These are phyloP conservation scores for Mustela nigripes DNA, from an alignment of 2,113 vertebrate genomes.

Conservation along the genomic window DNA sequence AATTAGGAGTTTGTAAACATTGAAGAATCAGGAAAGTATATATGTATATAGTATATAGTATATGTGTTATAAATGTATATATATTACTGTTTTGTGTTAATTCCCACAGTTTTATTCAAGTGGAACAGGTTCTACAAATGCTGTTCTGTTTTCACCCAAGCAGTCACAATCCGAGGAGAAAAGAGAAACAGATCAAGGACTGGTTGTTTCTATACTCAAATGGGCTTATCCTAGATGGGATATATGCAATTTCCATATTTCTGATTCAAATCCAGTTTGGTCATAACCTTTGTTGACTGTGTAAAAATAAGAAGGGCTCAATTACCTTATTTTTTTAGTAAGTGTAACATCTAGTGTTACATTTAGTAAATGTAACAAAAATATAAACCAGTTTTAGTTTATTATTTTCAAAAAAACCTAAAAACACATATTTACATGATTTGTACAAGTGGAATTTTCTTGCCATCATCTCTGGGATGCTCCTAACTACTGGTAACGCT, in stretches of 20 bases:
- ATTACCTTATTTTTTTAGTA: constrained; percentile 32
- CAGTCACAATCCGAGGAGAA: neutral
- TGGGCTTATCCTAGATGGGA: neutral
- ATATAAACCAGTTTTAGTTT: constrained; percentile 14
- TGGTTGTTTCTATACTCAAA: neutral
- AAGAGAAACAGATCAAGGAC: neutral
- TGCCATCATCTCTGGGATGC: neutral
- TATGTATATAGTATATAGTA: neutral
- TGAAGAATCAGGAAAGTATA: neutral
- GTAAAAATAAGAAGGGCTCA: neutral
- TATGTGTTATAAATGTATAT: neutral
- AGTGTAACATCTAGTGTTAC: neutral
- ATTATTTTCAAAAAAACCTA: neutral
- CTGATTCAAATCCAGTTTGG: neutral
- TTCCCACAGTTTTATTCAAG: neutral
- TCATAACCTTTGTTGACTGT: neutral
- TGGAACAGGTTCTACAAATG: neutral
- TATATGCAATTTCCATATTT: neutral
- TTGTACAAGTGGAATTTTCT: neutral
- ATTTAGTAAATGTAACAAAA: constrained; percentile 11
- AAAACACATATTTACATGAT: neutral
- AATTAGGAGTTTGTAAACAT: neutral
- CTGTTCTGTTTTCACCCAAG: neutral
- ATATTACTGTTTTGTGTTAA: neutral
- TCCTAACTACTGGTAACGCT: neutral